phyloP scores from a whole-genome alignment of 2,888 invertebrate genomes.

The Polymixis flavicincta region DNA sequence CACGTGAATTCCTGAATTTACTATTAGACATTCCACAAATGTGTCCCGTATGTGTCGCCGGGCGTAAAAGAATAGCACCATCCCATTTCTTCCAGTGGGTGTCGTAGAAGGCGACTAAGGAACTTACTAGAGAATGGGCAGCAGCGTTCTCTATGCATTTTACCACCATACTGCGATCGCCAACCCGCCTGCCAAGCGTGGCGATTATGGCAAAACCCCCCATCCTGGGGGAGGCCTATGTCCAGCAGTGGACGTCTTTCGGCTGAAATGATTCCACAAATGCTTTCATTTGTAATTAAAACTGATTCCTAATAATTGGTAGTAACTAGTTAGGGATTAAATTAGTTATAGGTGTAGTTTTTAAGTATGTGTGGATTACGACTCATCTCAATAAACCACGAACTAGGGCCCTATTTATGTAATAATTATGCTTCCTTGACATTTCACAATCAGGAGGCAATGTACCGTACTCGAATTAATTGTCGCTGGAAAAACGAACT shows the following conservation, averaged over 20 bases:
- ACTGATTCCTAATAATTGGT: constrained; percentile 1
- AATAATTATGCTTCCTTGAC: neutral
- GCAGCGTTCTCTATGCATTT: too few relatives aligned
- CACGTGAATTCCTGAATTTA: constrained; percentile 24
- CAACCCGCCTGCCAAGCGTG: too few relatives aligned
- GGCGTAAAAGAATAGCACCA: too few relatives aligned
- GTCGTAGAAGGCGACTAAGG: too few relatives aligned
- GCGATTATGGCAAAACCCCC: too few relatives aligned
- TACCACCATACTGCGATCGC: too few relatives aligned
- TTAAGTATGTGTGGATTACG: neutral
- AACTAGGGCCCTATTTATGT: neutral
- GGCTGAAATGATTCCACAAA: constrained; percentile 10
- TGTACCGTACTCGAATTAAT: neutral
- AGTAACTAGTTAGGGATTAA: neutral
- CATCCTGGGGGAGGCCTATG: too few relatives aligned
- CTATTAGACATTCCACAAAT: constrained; percentile 9
- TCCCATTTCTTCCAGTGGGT: too few relatives aligned
- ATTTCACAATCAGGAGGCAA: neutral
- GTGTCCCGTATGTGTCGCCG: too few relatives aligned
- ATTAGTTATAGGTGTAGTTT: neutral
- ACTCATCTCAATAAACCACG: neutral
- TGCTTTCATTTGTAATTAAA: constrained; percentile 9
- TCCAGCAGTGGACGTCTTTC: too few relatives aligned
- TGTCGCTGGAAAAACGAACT: neutral
- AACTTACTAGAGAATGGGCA: too few relatives aligned